Conservation (phyloP, 2,888 invertebrate genomes). For the Hemaris fuciformis region DNA sequence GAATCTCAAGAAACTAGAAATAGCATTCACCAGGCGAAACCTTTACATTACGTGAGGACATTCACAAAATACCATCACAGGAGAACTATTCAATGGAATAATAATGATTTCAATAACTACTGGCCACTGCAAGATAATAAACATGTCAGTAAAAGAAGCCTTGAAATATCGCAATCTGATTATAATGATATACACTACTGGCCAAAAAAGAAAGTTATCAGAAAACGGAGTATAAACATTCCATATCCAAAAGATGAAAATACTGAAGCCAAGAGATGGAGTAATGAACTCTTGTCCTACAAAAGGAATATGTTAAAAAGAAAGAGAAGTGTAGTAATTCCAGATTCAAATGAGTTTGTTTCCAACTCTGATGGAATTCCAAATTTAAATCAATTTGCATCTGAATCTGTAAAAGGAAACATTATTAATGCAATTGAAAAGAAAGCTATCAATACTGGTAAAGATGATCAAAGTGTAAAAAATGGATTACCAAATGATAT, state of each 20-base stretch:
- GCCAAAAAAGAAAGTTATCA: constrained; percentile 21
- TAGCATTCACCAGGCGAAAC: constrained; percentile 63
- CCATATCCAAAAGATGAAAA: constrained; percentile 19
- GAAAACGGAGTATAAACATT: constrained; percentile 27
- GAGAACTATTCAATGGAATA: constrained; percentile 66
- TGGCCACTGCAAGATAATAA: constrained; percentile 51
- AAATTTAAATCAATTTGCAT: constrained; percentile 42
- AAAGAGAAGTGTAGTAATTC: constrained; percentile 58
- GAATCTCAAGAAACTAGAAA: constrained; percentile 61
- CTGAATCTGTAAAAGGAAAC: constrained; percentile 41
- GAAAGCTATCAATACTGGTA: constrained; percentile 42
- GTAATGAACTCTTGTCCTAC: constrained; percentile 19
- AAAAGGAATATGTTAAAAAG: constrained; percentile 33
- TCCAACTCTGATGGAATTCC: constrained; percentile 33
- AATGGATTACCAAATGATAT: constrained; percentile 47
- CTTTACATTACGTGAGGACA: constrained; percentile 69
- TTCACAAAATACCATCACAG: constrained; percentile 76
- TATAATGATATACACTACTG: constrained; percentile 14
- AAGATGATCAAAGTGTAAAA: constrained; percentile 42
- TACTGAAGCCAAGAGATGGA: constrained; percentile 17
- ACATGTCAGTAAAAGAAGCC: constrained; percentile 54
- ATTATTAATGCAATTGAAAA: constrained; percentile 45
- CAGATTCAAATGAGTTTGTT: constrained; percentile 52
- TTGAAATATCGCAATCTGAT: constrained; percentile 25
- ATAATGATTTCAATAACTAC: constrained; percentile 51